Percentiles rank a stretch among this genome's conserved stretches.
Conservation (phyloP, 2,888 invertebrate genomes). For the Escarpia spicata region DNA sequence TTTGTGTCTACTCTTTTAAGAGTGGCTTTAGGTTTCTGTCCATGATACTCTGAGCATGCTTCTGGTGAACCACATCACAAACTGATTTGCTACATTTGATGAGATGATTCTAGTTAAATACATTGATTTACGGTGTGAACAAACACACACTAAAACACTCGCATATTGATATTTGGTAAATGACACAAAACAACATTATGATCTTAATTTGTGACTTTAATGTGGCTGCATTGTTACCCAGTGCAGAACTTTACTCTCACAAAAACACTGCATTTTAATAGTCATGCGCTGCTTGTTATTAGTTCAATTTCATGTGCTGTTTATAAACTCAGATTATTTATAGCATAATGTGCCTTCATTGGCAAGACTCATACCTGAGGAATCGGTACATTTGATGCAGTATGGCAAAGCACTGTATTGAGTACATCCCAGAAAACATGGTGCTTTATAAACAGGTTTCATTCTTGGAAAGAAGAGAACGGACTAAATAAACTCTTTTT, state of each 20-base stretch:
- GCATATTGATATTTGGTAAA: neutral
- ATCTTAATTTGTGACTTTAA: neutral
- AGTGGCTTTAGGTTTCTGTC: too few species aligned
- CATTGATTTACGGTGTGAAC: neutral
- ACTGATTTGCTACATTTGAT: too few species aligned
- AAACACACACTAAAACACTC: neutral
- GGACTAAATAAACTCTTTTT: neutral
- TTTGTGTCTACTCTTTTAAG: too few species aligned
- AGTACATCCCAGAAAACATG: neutral
- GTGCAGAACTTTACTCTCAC: neutral
- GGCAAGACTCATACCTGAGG: neutral
- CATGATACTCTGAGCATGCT: too few species aligned
- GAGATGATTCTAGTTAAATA: too few species aligned
- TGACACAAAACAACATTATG: neutral
- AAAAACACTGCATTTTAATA: neutral
- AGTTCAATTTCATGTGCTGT: neutral
- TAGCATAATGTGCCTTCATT: neutral
- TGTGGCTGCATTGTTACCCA: neutral
- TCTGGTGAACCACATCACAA: too few species aligned
- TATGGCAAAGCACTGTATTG: neutral
- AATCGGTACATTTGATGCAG: neutral
- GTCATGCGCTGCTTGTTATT: neutral
- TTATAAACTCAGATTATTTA: neutral
- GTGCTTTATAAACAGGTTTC: neutral
- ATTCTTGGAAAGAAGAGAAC: neutral